A percentile compares a stretch with the other conserved stretches of the same genome.
Conservation (phyloP, 2,113 vertebrate species). For the Corapipo altera region DNA sequence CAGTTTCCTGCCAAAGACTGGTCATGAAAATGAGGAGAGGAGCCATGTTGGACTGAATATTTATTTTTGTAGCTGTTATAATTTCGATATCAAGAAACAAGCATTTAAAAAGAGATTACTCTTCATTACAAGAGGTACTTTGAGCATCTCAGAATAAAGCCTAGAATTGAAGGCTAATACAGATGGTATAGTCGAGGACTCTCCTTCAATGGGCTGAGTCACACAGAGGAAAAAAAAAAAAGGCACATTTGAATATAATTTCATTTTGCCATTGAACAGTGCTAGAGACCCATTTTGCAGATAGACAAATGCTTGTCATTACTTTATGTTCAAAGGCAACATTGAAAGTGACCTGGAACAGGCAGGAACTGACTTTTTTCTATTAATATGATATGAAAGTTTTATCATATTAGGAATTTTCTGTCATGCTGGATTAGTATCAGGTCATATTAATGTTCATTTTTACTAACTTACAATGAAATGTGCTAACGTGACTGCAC, state of each 20-base stretch:
- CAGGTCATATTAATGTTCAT: constrained; percentile 64
- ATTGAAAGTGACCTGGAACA: constrained; percentile 69
- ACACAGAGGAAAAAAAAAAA: background rate
- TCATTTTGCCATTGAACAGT: constrained; percentile 8
- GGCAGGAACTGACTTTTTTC: constrained; percentile 66
- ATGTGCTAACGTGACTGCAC: constrained; percentile 69
- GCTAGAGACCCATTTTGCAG: constrained; percentile 28
- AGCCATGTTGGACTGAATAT: background rate
- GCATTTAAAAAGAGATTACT: background rate
- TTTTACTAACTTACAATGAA: constrained; percentile 73
- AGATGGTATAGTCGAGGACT: background rate
- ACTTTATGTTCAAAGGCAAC: constrained; percentile 47
- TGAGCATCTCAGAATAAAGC: background rate
- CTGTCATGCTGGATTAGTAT: constrained; percentile 74
- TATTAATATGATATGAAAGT: constrained; percentile 75
- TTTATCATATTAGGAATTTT: constrained; percentile 77
- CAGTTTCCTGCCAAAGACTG: background rate
- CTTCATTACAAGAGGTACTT: background rate
- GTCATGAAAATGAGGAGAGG: background rate
- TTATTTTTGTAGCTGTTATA: background rate
- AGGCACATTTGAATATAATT: background rate
- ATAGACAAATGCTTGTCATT: constrained; percentile 57
- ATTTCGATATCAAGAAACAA: background rate
- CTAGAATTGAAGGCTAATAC: background rate
- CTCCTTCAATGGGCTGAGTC: background rate